Base-by-base conservation (phyloP, 2,113 vertebrate genomes). In the Macroglossus sobrinus region DNA sequence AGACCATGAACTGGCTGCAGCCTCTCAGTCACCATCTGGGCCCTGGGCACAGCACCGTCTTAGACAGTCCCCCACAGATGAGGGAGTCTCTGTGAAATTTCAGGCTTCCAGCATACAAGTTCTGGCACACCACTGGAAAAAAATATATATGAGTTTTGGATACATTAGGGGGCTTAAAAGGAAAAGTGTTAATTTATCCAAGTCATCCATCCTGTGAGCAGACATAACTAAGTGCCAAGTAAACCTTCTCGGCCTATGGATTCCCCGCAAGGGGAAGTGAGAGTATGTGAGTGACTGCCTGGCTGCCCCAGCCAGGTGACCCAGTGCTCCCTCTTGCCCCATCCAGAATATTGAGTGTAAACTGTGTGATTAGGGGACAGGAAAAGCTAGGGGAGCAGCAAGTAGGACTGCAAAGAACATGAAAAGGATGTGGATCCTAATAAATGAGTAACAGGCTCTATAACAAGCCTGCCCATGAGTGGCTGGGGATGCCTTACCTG, bases 281-380 rank as follows among this genome's bases (percentile, higher is more conserved):
- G 38, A 66, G 18, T 8, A 18, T 9, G 43, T 35, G 5, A 35
- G 2, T 61, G 28, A 64, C 10, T 6, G 5, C 13, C 45, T 57
- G 45, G 22, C 30, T 57, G 18, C 57, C 9, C 19, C 33, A 40
- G 5, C 3, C 64, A 21, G n/a, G 26, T 26, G 45, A 33, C 57
- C 24, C 43, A 33, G 9, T 33, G 2, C 43, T 57, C 63, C 26
- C 55, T 64, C 19, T 40, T 0, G 0, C 18, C 6, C 43, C 13
- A 21, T 40, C 14, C 9, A 43, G 68, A 64, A 15, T 24, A 64
- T 7, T 19, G 79, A 74, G 57, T 26, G 3, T 53, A 45, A 75
- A 35, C 6, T 53, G 2, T 57, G n/a, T 26, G 57, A 53, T 4
- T 6, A 19, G 1, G 12, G 19, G 7, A 2, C 15, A 24, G 7